phyloP scores from a whole-genome alignment of 2,113 vertebrate genomes.

The Burhinus oedicnemus region DNA sequence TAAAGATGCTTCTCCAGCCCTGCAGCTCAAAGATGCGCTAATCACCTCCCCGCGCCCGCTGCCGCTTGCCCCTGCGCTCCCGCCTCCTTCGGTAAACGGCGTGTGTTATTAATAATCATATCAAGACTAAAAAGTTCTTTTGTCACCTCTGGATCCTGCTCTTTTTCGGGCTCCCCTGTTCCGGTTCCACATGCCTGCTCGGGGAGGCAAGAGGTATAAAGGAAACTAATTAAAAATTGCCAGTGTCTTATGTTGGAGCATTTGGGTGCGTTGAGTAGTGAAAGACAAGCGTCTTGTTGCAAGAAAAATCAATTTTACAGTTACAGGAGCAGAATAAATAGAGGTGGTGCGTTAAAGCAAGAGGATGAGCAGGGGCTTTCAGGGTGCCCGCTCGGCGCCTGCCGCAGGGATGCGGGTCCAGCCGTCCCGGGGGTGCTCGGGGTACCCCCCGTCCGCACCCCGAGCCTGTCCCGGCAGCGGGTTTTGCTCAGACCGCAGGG shows the following conservation, averaged over 20 bases:
- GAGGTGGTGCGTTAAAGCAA: conserved; percentile 76
- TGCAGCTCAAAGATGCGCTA: background rate
- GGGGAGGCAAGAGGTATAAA: conserved; percentile 63
- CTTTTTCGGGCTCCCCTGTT: conserved; percentile 37
- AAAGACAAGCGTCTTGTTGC: conserved; percentile 77
- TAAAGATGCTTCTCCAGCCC: background rate
- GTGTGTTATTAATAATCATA: conserved; percentile 43
- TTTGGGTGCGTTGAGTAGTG: conserved; percentile 74
- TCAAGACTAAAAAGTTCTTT: conserved; percentile 46
- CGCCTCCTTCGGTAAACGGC: conserved; percentile 20
- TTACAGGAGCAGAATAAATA: conserved; percentile 85
- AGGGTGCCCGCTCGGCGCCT: background rate
- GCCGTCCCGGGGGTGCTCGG: background rate
- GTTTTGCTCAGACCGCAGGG: background rate
- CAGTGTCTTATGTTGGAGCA: conserved; percentile 75
- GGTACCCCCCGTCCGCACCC: background rate
- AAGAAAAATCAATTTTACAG: conserved; percentile 86
- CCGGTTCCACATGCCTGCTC: conserved; percentile 55
- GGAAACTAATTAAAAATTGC: conserved; percentile 81
- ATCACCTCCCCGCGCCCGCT: background rate
- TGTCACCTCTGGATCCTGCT: conserved; percentile 44
- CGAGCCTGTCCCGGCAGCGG: background rate
- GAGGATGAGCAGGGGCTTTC: background rate
- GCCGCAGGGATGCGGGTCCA: background rate
- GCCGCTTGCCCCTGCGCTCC: background rate